Conservation (phyloP, 1,140 invertebrate genomes). For the Gonioctena quinquepunctata region DNA sequence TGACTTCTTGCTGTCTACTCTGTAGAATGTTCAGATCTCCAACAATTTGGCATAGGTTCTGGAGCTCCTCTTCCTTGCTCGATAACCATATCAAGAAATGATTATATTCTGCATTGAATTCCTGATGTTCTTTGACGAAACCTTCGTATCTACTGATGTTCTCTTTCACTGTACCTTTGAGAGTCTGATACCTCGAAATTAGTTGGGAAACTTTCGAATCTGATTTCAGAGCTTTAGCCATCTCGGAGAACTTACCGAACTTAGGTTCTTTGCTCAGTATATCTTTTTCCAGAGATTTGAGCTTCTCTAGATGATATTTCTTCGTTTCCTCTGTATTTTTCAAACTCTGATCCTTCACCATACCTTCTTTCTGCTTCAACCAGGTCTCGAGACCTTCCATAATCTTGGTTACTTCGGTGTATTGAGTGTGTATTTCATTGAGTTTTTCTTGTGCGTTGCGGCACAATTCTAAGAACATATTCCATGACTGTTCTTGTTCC, state of each 20-base stretch:
- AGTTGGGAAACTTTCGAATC: constrained; percentile 82
- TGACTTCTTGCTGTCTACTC: constrained; percentile 81
- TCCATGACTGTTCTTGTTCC: constrained; percentile 75
- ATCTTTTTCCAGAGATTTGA: constrained; percentile 75
- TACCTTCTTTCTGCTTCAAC: constrained; percentile 81
- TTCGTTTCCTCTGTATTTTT: constrained; percentile 86
- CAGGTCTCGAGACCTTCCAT: constrained; percentile 79
- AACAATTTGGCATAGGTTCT: constrained; percentile 80
- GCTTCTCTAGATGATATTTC: constrained; percentile 75
- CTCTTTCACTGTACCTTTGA: constrained; percentile 83
- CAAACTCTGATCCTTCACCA: constrained; percentile 87
- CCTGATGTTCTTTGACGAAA: constrained; percentile 82
- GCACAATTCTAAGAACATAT: constrained; percentile 75
- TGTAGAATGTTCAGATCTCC: constrained; percentile 85
- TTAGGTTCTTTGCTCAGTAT: constrained; percentile 72
- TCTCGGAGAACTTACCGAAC: constrained; percentile 71
- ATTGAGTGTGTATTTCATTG: constrained; percentile 71
- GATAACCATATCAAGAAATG: constrained; percentile 77
- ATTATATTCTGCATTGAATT: constrained; percentile 79
- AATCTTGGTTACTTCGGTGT: constrained; percentile 78
- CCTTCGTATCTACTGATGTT: constrained; percentile 77
- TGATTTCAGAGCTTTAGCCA: constrained; percentile 73
- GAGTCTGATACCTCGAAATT: constrained; percentile 79
- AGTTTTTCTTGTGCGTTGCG: constrained; percentile 69
- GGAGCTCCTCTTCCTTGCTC: constrained; percentile 70